Evolutionary conservation across 2,888 invertebrate genomes (phyloP), one percentile per base, ranked within the genome.

Genomic region (Acheta domesticus): DNA sequence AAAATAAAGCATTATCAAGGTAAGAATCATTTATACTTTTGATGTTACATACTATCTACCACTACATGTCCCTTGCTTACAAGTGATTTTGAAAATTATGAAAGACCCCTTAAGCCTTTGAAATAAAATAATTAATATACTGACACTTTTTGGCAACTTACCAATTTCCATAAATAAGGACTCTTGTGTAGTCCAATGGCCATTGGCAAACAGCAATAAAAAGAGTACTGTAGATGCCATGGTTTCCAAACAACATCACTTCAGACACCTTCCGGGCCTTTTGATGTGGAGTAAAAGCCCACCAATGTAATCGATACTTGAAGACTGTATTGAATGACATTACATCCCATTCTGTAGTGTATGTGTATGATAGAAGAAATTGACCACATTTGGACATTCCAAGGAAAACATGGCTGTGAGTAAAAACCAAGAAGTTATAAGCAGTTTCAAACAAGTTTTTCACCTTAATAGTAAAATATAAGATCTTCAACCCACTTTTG

Each of bases 301-400:
- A 92, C 89, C 91, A 91, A 86, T 93, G 91, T 82, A 93, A 89
- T 85, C 91, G 87, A 87, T 93, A 91, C 87, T 91, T 87, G 86
- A 90, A 87, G 88, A 90, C 85, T 89, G 90, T 78, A n/a, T 77
- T 81, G 49, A 82, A 80, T 16, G 80, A 77, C 49, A 80, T 80
- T 16, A 79, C 81, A 50, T 82, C 82, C 73, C 80, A 49, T 82
- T 87, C 89, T 82, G 89, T 89, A 82, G 88, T 88, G 85, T 91
- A 91, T 1, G 94, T 96, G 87, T 96, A 97, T 82, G 97, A 97
- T 83, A 98, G 89, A 82, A 98, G 91, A 88, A 93, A 97, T 87
- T 96, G 94, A 19, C 97, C 97, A 86, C 97, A 97, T 84, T 95
- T 93, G n/a, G 96, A 96, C 85, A 97, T 93, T 12, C 98, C 98